A percentile compares a stretch with the other conserved stretches of the same genome.
Evolutionary conservation across 35 echinoderm and acorn worm species (phyloP).

Genomic region (Apostichopus japonicus): DNA sequence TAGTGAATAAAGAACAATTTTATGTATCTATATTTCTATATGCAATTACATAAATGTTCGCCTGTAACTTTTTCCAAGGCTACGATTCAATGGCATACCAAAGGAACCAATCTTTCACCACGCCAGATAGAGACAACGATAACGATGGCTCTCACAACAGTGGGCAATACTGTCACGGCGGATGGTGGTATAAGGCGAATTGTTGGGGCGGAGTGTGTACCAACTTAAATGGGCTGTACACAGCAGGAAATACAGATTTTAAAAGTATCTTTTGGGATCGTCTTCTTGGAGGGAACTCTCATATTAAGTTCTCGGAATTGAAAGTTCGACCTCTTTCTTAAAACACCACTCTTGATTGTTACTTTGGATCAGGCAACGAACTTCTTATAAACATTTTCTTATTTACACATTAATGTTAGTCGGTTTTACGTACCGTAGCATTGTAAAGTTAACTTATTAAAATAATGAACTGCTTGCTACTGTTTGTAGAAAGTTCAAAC

Average conservation of each 20-base stretch:
- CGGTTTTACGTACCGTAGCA: too few relatives aligned
- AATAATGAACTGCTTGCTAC: too few relatives aligned
- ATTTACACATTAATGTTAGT: too few relatives aligned
- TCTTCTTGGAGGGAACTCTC: background rate
- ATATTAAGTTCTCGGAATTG: background rate
- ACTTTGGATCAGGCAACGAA: too few relatives aligned
- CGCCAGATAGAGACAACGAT: background rate
- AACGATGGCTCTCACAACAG: background rate
- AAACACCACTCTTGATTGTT: too few relatives aligned
- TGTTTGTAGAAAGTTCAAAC: too few relatives aligned
- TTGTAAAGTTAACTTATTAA: too few relatives aligned
- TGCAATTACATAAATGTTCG: too few relatives aligned
- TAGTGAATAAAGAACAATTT: too few relatives aligned
- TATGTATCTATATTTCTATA: too few relatives aligned
- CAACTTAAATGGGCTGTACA: background rate
- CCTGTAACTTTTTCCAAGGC: too few relatives aligned
- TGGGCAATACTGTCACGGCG: background rate
- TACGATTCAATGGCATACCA: background rate
- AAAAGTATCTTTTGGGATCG: background rate
- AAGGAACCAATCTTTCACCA: background rate
- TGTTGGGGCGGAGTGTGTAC: background rate
- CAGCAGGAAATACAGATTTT: background rate
- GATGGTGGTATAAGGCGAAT: background rate
- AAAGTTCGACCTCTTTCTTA: background rate
- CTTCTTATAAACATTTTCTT: too few relatives aligned